Base-by-base conservation (phyloP, 2,888 invertebrate species). In the Melanchra persicariae region DNA sequence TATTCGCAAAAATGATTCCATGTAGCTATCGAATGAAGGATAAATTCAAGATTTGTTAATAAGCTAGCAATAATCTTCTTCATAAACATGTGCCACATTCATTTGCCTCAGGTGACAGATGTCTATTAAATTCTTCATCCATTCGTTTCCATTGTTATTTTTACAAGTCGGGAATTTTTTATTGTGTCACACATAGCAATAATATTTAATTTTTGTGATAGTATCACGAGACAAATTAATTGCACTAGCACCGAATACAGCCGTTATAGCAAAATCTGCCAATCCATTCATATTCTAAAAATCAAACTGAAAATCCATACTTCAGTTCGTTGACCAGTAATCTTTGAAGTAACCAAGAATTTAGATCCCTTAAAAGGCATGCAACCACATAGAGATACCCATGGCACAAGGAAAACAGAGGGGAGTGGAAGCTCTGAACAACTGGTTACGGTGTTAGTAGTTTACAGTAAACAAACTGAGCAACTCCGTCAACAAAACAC, bases 391-490 rank as follows among this genome's bases (percentile, higher is more conserved):
- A 24, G 47, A 57, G 52, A 70, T 40, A 68, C 51, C 64, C 64
- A n/a, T 2, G 6, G 17, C 70, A 34, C 30, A 15, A 73, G 61
- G 26, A 58, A 52, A 57, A 40, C 40, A 77, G 74, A 63, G 76
- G 69, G 70, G 69, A 45, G 62, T 75, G 71, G 83, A 58, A 77
- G 89, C 30, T 87, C 91, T 80, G 73, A 59, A 74, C 74, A 84
- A 82, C 79, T 89, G 93, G 92, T 79, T 83, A 76, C 70, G 82
- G 79, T 85, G 84, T 84, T 87, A 87, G 86, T 87, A 85, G 89
- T 89, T 88, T 90, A 90, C 88, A 83, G 87, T 92, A 93, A 93
- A 94, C 93, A 92, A 86, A 89, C 91, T 93, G 93, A 94, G 89
- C 88, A 67, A 79, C 86, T 94, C 95, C 90, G 86, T 95, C 94